Percentiles rank a stretch among this genome's conserved stretches.
phyloP scores from a whole-genome alignment of 2,797 vertebrate genomes.

The Rhabdophis nuchalis region DNA sequence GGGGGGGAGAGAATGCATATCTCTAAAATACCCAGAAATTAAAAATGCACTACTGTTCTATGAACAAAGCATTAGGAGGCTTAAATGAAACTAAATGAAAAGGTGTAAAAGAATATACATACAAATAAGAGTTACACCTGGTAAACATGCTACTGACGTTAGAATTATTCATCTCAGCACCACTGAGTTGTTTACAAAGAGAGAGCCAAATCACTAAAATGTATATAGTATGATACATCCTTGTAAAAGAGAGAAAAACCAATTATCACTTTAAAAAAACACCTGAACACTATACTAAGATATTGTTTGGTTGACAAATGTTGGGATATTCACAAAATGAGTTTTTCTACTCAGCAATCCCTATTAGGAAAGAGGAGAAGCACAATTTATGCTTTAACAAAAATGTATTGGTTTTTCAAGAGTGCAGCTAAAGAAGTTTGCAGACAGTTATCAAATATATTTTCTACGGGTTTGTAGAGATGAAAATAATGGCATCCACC shows the following conservation, averaged over 20 bases:
- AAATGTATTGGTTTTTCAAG: not conserved
- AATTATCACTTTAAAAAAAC: not conserved
- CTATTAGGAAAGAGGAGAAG: not conserved
- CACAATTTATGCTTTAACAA: not conserved
- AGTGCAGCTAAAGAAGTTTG: not conserved
- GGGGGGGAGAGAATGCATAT: not conserved
- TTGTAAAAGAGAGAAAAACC: not conserved
- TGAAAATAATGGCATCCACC: not conserved
- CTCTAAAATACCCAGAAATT: not conserved
- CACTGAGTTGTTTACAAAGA: not conserved
- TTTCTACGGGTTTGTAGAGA: not conserved
- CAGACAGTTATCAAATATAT: not conserved
- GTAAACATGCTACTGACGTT: not conserved
- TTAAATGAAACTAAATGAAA: not conserved
- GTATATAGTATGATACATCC: not conserved
- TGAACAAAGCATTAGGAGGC: not conserved
- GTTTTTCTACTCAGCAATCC: not conserved
- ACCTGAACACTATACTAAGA: not conserved
- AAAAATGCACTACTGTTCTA: not conserved
- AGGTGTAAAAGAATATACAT: not conserved
- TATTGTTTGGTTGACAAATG: not conserved
- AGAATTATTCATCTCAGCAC: not conserved
- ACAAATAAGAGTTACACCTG: not conserved
- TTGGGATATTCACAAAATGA: not conserved
- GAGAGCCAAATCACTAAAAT: not conserved